Evolutionary conservation across 64 coral and sea anemone genomes (phyloP).

Genomic region (Trachythela sp.): DNA sequence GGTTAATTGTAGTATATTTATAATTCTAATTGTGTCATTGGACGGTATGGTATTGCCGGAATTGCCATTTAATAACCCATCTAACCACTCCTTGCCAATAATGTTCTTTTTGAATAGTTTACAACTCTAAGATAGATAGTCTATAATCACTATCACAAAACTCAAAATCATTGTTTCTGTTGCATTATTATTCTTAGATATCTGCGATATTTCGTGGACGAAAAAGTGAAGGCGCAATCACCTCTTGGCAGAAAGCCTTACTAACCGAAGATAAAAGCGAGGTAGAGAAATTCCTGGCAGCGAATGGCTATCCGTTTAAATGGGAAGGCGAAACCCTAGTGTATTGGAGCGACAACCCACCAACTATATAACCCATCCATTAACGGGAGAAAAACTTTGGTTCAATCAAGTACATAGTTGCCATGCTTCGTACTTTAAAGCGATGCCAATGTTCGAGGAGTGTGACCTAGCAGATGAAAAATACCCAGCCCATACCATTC

Average conservation of each 20-base stretch:
- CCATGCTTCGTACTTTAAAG: background rate
- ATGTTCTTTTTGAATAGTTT: too few relatives aligned
- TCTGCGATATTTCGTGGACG: background rate
- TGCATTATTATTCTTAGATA: background rate
- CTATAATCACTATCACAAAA: too few relatives aligned
- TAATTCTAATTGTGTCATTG: too few relatives aligned
- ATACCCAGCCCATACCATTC: background rate
- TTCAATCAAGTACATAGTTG: background rate
- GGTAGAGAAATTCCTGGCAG: background rate
- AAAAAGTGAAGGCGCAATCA: background rate
- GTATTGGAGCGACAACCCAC: background rate
- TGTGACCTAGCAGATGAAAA: background rate
- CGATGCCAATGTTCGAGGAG: background rate
- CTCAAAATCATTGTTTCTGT: too few relatives aligned
- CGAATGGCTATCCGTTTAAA: background rate
- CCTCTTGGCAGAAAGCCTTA: background rate
- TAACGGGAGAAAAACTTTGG: background rate
- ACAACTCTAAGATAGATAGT: too few relatives aligned
- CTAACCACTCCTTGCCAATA: too few relatives aligned
- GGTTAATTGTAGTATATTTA: too few relatives aligned
- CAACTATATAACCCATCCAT: background rate
- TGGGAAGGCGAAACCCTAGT: background rate
- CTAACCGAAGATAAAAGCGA: background rate
- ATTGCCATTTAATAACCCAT: too few relatives aligned
- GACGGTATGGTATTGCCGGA: too few relatives aligned